Base-by-base conservation (phyloP, 2,888 invertebrate species). In the Tholera decimalis region DNA sequence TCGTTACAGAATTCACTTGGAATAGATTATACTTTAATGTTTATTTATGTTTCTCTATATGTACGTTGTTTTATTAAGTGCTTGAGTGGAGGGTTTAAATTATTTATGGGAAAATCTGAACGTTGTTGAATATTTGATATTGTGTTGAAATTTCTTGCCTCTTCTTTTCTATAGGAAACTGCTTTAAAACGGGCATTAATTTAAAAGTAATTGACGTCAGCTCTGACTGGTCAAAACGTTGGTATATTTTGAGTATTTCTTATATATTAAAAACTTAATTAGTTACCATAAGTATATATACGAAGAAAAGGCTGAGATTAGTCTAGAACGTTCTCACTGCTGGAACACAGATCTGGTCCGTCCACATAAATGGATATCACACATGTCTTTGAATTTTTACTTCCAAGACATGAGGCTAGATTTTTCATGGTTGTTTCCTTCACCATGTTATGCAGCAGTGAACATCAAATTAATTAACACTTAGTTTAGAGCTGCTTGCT, bases 1-100 rank as follows among this genome's bases (percentile, higher is more conserved):
- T 88, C 84, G 82, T 74, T 80, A 79, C 80, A 56, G 73, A 81
- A 78, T 80, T 79, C 79, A 76, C 79, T 79, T 54, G 70, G 79
- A 84, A 88, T 86, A 83, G 80, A 85, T 85, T 83, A n/a, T n/a
- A 80, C 63, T 83, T 83, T 81, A 83, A 84, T 85, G 85, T 86
- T 85, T 86, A 85, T 85, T 85, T 82, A 73, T 60, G 56, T 60
- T 73, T 63, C 51, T 35, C n/a, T 49, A 61, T 30, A 77, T 65
- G 50, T 73, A 76, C 64, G 57, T 60, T 49, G 44, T 50, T 66
- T 71, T 67, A 54, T 63, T 35, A 54, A 62, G 46, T 43, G 44
- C 18, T 37, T 54, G n/a, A 8, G 28, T 51, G n/a, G 33, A 39
- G 11, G 28, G 6, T 24, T 20, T 11, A 5, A 6, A 33, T 3